Evolutionary conservation across 2,888 invertebrate genomes (phyloP), one percentile per base, ranked within the genome.

Genomic region (Andrena flavipes): DNA sequence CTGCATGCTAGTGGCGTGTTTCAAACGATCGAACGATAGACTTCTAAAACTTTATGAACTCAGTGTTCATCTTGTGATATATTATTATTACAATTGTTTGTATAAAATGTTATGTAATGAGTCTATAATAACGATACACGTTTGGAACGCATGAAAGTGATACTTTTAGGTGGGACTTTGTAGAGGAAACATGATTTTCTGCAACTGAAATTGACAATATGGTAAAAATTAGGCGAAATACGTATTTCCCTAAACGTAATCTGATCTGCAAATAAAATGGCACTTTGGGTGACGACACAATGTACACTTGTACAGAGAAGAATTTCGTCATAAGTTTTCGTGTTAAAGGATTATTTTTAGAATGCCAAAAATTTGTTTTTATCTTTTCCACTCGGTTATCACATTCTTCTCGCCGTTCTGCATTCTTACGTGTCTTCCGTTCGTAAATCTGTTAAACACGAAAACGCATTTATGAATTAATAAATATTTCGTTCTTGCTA

Each of bases 351-450:
- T 56, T 86, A 84, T 80, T 85, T 87, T 82, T 80, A 76, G 75
- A 85, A 35, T 76, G 70, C 60, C 75, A 73, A 87, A 87, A 85
- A 73, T 76, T 80, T 63, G 42, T 56, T 49, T 49, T 84, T 87
- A 87, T 87, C 87, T 56, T 60, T 35, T 59, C 68, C 76, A 60
- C 67, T 60, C 78, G 80, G 72, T 84, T 86, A 86, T 86, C 86
- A 54, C 33, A 64, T 33, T 80, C 63, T 16, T 60, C 71, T 62
- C 29, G 65, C 16, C 68, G 64, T 78, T 72, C 72, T 67, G 67
- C 54, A 76, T 62, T 71, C 76, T 72, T 75, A 60, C 26, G 23
- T n/a, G 56, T 56, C 23, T 72, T 48, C 16, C 20, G 23, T 56
- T 26, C 42, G 42, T 16, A 42, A 4, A 42, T 42, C 42, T 42